Evolutionary conservation across 1,140 invertebrate genomes (phyloP), one percentile per base, ranked within the genome.

Genomic region (Caenorhabditis remanei): DNA sequence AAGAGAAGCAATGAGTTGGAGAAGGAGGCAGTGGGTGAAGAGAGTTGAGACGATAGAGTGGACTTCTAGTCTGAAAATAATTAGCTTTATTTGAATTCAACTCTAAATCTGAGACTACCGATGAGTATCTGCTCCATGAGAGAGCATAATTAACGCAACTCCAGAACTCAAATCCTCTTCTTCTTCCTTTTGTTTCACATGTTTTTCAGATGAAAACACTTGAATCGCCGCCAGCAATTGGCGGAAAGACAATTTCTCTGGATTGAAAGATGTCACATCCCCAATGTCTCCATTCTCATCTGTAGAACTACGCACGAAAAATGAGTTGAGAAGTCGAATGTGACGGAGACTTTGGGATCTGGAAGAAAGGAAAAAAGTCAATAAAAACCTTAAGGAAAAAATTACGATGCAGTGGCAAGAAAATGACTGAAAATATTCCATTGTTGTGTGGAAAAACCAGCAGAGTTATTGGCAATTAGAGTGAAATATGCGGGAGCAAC

Each of bases 21-120:
- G 79, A 21, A 87, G 82, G 14, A 87, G 50, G n/a, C 82, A 82
- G 84, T 87, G 86, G 9, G 86, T 61, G 58, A 87, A 82, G 1
- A 87, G 48, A 43, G 82, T 50, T 7, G 56, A 55, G 16, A 87
- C 55, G 2, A 87, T 24, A 1, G 55, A 58, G 40, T 71, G 71
- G 16, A 87, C 56, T 41, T 71, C 50, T 7, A 87, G 13, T 61
- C 85, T 87, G 56, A 61, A 87, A 75, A 43, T 8, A 24, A 19
- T 8, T 32, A 32, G 32, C 32, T 55, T 11, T 53, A 48, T 40
- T 4, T 85, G 11, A 6, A 53, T 14, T 67, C 2, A 32, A 9
- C 0, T 32, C 19, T 40, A 2, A n/a, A 41, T 50, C 2, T 19
- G 6, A 7, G 40, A n/a, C 53, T 48, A 82, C 84, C 61, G 32